These are phyloP conservation scores for Cotesia vestalis DNA, from an alignment of 1,140 invertebrate genomes.

Conservation along the genomic window DNA sequence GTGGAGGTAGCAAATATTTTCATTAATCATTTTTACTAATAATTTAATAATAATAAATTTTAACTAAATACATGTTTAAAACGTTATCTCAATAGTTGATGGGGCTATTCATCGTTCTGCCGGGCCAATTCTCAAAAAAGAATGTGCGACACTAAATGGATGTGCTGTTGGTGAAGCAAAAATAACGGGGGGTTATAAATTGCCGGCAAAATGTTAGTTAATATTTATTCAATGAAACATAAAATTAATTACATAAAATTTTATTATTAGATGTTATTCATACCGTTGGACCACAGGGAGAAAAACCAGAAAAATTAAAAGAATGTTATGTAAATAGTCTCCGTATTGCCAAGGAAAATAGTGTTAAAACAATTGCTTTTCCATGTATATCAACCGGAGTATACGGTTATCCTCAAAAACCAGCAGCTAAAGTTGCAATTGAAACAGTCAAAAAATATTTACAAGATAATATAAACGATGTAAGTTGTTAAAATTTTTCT, in stretches of 20 bases:
- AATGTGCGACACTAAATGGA: conserved; percentile 77
- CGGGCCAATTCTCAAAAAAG: conserved; percentile 72
- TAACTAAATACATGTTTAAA: neutral
- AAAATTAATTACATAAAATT: conserved; percentile 46
- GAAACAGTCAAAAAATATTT: conserved; percentile 74
- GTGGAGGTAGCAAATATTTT: conserved; percentile 69
- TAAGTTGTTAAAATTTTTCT: conserved; percentile 49
- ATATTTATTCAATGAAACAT: neutral
- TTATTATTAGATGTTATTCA: conserved; percentile 81
- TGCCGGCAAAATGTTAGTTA: conserved; percentile 78
- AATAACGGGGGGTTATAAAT: conserved; percentile 80
- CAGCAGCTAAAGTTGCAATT: conserved; percentile 79
- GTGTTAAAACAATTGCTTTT: conserved; percentile 78
- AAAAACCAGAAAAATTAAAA: conserved; percentile 72
- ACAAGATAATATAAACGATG: conserved; percentile 68
- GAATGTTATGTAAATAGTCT: conserved; percentile 79
- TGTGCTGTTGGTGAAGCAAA: conserved; percentile 83
- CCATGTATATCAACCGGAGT: conserved; percentile 89
- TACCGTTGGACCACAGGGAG: conserved; percentile 82
- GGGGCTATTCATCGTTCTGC: conserved; percentile 86
- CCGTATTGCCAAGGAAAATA: conserved; percentile 68
- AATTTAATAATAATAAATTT: neutral
- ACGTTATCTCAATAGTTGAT: conserved; percentile 70
- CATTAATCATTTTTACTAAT: no score
- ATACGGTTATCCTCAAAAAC: conserved; percentile 83